These are phyloP conservation scores for Vanacampus margaritifer DNA, from an alignment of 2,113 vertebrate species.

Conservation along the genomic window DNA sequence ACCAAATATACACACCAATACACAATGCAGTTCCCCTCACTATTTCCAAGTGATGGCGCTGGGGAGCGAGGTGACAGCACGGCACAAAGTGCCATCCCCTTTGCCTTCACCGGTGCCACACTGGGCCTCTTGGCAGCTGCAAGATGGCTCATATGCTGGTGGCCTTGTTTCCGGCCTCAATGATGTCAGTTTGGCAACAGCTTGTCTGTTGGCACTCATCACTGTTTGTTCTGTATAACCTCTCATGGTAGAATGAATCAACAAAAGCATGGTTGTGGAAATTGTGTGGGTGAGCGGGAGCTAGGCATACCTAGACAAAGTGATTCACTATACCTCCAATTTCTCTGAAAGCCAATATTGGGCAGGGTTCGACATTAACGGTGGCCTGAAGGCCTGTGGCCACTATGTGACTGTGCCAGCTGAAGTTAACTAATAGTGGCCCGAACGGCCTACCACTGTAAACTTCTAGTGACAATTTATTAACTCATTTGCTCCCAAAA, in stretches of 20 bases:
- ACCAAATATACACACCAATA: conserved; percentile 52
- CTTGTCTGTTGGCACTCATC: conserved; percentile 20
- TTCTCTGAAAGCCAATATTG: no score
- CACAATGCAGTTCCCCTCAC: conserved; percentile 27
- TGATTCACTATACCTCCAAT: no score
- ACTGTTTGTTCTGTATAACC: conserved; percentile 33
- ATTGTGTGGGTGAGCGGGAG: conserved; percentile 3
- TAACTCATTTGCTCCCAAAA: no score
- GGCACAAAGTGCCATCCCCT: conserved; percentile 48
- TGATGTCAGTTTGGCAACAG: conserved; percentile 26
- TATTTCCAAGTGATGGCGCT: conserved; percentile 35
- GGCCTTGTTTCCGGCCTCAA: conserved; percentile 41
- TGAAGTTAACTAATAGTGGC: no score
- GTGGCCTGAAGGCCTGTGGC: no score
- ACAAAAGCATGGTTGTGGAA: conserved; percentile 6
- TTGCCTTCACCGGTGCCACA: conserved; percentile 25
- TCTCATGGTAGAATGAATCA: conserved; percentile 13
- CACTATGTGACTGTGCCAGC: no score
- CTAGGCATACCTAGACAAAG: background rate
- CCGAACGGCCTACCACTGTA: no score
- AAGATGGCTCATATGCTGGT: conserved; percentile 26
- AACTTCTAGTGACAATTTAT: no score
- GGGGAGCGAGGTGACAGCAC: conserved; percentile 24
- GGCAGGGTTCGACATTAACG: no score
- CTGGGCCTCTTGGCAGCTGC: conserved; percentile 37